Percentiles rank a stretch among this genome's conserved stretches.
phyloP scores from a whole-genome alignment of 2,888 invertebrate genomes.

The Eurytoma adleriae region DNA sequence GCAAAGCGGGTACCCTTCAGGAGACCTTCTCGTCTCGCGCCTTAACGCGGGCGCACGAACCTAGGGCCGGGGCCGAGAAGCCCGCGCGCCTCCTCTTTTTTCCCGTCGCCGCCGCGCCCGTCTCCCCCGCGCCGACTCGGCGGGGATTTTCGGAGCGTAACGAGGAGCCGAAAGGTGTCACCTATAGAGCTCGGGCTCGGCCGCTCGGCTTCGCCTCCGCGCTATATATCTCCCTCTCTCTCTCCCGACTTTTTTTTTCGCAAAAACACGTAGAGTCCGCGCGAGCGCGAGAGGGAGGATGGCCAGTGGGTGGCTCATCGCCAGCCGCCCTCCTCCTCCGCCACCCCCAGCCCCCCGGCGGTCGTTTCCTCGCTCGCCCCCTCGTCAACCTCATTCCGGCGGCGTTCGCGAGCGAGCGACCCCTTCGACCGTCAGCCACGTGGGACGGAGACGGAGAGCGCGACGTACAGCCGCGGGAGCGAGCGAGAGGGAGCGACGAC shows the following conservation, averaged over 20 bases:
- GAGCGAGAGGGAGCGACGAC: conserved; percentile 16
- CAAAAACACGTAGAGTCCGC: conserved; percentile 48
- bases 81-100: conserved; percentile 24
- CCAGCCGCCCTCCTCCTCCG: conserved; percentile 23
- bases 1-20: conserved; percentile 27
- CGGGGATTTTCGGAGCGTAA: conserved; percentile 57
- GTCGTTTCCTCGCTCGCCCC: conserved; percentile 52
- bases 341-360: conserved; percentile 2
- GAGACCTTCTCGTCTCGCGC: conserved; percentile 55
- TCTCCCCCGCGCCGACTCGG: conserved; percentile 57
- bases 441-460: conserved; percentile 67
- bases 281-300: conserved; percentile 28
- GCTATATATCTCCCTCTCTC: conserved; percentile 48
- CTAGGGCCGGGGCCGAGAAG: too few species aligned
- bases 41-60: conserved; percentile 34
- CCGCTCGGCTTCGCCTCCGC: conserved; percentile 31
- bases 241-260: conserved; percentile 39
- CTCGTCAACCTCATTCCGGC: conserved; percentile 73
- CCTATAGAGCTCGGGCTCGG: conserved; percentile 9
- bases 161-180: conserved; percentile 56
- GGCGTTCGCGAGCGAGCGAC: conserved; percentile 67
- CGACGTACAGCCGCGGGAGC: conserved; percentile 22
- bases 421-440: conserved; percentile 75
- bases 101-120: conserved; percentile 17
- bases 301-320: conserved; percentile 45